Conservation (phyloP, 2,888 invertebrate species). For the Emesis furor region DNA sequence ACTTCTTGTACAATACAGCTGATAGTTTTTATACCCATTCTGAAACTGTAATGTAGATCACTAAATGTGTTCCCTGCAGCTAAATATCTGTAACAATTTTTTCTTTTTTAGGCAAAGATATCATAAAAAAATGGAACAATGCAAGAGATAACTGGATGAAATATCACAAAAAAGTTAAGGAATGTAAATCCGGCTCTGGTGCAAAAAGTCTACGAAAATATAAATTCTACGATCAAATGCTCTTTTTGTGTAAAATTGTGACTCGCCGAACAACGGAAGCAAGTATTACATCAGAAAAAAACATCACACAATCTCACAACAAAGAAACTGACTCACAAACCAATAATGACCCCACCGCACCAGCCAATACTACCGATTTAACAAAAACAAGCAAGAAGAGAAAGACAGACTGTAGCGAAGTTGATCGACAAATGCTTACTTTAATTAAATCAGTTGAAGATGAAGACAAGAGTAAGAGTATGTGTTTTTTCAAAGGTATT, state of each 20-base stretch:
- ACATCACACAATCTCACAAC: slow-evolving; percentile 69
- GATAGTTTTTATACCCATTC: slow-evolving; percentile 69
- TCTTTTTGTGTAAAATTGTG: slow-evolving; percentile 61
- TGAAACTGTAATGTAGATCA: slow-evolving; percentile 38
- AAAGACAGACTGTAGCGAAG: slow-evolving; percentile 68
- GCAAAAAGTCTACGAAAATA: slow-evolving; percentile 74
- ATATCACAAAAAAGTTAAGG: slow-evolving; percentile 74
- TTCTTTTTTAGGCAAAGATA: slow-evolving; percentile 64
- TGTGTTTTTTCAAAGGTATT: slow-evolving; percentile 63
- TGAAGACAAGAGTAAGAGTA: slow-evolving; percentile 67
- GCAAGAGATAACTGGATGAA: slow-evolving; percentile 75
- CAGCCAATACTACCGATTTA: slow-evolving; percentile 67
- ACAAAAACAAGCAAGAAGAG: slow-evolving; percentile 73
- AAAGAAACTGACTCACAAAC: slow-evolving; percentile 72
- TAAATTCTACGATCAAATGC: slow-evolving; percentile 59
- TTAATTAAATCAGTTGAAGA: slow-evolving; percentile 63
- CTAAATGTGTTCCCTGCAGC: slow-evolving; percentile 39
- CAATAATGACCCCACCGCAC: slow-evolving; percentile 72
- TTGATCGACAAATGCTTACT: slow-evolving; percentile 60
- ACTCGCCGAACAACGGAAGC: slow-evolving; percentile 68
- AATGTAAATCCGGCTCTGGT: slow-evolving; percentile 74
- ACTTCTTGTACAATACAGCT: slow-evolving; percentile 64
- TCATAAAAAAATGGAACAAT: slow-evolving; percentile 58
- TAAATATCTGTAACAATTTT: slow-evolving; percentile 36
- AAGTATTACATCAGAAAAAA: slow-evolving; percentile 73